phyloP scores from a whole-genome alignment of 2,797 vertebrate species.

The Sebastes steindachneri region DNA sequence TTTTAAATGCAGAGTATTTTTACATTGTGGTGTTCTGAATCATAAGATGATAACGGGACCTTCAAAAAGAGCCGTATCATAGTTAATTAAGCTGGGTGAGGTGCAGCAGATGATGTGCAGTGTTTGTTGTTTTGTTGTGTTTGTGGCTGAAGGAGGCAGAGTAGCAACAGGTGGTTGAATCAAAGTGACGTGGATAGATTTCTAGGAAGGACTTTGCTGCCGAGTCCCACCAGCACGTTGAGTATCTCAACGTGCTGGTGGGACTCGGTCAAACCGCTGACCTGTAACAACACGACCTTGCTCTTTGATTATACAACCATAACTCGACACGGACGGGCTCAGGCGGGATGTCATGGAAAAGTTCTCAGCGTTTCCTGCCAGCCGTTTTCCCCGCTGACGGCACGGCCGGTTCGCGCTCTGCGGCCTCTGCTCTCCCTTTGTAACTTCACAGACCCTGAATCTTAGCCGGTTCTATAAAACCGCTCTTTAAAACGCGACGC shows the following conservation, averaged over 20 bases:
- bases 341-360: constrained; percentile 63
- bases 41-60: too few relatives aligned
- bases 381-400: constrained; percentile 21
- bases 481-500: constrained; percentile 61
- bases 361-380: constrained; percentile 40
- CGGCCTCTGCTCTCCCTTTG: constrained; percentile 26
- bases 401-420: background rate
- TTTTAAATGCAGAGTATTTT: too few relatives aligned
- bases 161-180: constrained; percentile 61
- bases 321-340: constrained; percentile 7
- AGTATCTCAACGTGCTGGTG: background rate
- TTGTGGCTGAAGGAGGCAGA: constrained; percentile 21
- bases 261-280: constrained; percentile 10
- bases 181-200: constrained; percentile 55
- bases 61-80: background rate
- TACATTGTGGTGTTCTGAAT: too few relatives aligned
- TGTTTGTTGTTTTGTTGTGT: background rate
- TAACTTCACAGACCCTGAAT: constrained; percentile 54
- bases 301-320: constrained; percentile 48
- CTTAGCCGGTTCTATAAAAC: constrained; percentile 63
- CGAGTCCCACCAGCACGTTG: constrained; percentile 26
- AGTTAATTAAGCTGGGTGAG: background rate
- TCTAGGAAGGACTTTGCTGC: constrained; percentile 41
- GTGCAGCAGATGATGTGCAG: background rate
- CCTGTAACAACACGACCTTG: constrained; percentile 53